Base-by-base conservation (phyloP, 2,888 invertebrate genomes). In the Spilosoma lubricipeda region DNA sequence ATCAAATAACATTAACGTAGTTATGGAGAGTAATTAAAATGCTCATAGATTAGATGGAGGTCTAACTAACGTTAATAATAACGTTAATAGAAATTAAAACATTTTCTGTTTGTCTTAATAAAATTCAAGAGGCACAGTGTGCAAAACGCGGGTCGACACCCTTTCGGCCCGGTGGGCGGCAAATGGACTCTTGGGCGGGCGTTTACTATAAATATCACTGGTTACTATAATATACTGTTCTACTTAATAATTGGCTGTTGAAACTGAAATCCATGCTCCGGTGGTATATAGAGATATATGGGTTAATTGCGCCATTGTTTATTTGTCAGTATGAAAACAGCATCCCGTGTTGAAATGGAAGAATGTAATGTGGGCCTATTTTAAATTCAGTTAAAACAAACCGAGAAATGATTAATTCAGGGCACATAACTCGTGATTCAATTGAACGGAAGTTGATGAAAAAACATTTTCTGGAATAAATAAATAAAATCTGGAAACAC, bases 171-270 rank as follows among this genome's bases (percentile, higher is more conserved):
- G 86, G 91, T 91, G 90, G 93, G 92, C 91, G 93, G 93, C 85
- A 91, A 93, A 93, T 92, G 88, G 89, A 90, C 91, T 91, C 89
- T 89, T 89, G 87, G 90, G 89, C 89, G 90, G 90, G 87, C 86
- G 85, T 83, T 72, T 75, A 79, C 89, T 91, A 91, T 92, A 91
- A 92, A 93, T 93, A 93, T 87, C 88, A 90, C 88, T 88, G 89
- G 90, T 90, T 90, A 92, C 90, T 89, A 90, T 90, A 91, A 90
- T 91, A 92, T 89, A 91, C 86, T 87, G 91, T 85, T 85, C 90
- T 85, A 90, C 90, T 91, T 92, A 91, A 93, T 91, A 89, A 91
- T 90, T 87, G 89, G 85, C 86, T 86, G 90, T 84, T 90, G 90
- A 91, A 90, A 90, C 83, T 76, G 67, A 75, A 83, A 82, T 78